Percentiles rank a stretch among this genome's conserved stretches.
phyloP scores from a whole-genome alignment of 1,140 invertebrate species.

The Hypothenemus hampei region DNA sequence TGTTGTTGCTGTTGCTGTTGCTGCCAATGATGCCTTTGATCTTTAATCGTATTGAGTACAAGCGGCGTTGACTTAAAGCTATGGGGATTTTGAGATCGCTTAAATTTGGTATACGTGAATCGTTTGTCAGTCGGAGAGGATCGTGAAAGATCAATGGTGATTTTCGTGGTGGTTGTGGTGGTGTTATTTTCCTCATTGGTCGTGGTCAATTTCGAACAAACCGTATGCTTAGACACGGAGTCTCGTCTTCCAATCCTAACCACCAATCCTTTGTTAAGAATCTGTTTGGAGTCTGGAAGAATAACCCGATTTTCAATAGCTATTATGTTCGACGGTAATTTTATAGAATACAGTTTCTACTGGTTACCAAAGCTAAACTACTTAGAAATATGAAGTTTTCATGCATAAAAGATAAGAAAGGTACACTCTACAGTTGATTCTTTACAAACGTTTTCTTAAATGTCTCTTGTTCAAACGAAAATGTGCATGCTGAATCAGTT shows the following conservation, averaged over 20 bases:
- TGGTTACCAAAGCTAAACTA: constrained; percentile 9
- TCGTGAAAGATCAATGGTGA: constrained; percentile 46
- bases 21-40: too few relatives aligned
- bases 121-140: constrained; percentile 32
- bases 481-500: too few relatives aligned
- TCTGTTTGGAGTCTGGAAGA: constrained; percentile 38
- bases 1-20: too few relatives aligned
- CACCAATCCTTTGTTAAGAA: constrained; percentile 44
- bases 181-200: constrained; percentile 36
- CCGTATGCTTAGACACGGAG: constrained; percentile 38
- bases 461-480: too few relatives aligned
- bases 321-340: not conserved
- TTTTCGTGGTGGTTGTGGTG: constrained; percentile 45
- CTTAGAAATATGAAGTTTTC: constrained; percentile 4
- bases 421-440: too few relatives aligned
- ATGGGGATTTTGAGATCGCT: constrained; percentile 33
- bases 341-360: not conserved
- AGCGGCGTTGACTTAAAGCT: constrained; percentile 46
- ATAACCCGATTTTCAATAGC: too few relatives aligned
- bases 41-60: constrained; percentile 42
- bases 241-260: constrained; percentile 42
- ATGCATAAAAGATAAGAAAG: constrained; percentile 21
- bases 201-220: constrained; percentile 40
- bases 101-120: constrained; percentile 30
- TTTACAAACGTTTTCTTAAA: too few relatives aligned